These are phyloP conservation scores for Samia ricini DNA, from an alignment of 1,140 invertebrate genomes.

Conservation along the genomic window DNA sequence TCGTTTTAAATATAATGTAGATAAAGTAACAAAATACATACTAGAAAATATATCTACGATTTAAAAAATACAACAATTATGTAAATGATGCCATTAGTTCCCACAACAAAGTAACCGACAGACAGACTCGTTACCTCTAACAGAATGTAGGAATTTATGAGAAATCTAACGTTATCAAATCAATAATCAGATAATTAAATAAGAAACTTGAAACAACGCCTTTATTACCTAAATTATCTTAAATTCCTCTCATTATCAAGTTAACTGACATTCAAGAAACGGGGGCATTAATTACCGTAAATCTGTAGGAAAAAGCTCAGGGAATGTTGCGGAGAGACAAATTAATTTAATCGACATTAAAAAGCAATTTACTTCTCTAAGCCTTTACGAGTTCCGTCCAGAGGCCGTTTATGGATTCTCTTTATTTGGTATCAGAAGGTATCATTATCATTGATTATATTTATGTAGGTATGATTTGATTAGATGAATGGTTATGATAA, in stretches of 20 bases:
- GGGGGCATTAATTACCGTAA: background rate
- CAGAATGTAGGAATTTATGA: too few relatives aligned
- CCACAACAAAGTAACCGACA: too few relatives aligned
- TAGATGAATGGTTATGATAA: background rate
- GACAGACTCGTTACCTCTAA: too few relatives aligned
- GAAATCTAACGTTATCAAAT: background rate
- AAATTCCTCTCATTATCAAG: too few relatives aligned
- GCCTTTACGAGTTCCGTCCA: background rate
- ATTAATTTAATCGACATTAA: conserved; percentile 46
- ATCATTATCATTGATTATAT: background rate
- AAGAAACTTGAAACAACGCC: too few relatives aligned
- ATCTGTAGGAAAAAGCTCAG: conserved; percentile 1
- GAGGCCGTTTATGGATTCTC: background rate
- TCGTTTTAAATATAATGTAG: too few relatives aligned
- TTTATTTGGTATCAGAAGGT: background rate
- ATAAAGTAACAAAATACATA: too few relatives aligned
- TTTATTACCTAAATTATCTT: too few relatives aligned
- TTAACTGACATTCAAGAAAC: too few relatives aligned
- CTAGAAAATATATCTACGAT: too few relatives aligned
- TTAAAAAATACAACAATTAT: too few relatives aligned
- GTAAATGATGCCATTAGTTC: too few relatives aligned
- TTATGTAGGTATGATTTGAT: background rate
- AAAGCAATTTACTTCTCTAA: conserved; percentile 12
- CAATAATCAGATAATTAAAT: background rate
- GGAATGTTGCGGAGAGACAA: conserved; percentile 39